phyloP scores from a whole-genome alignment of 2,113 vertebrate species.

The Daphoenositta chrysoptera region DNA sequence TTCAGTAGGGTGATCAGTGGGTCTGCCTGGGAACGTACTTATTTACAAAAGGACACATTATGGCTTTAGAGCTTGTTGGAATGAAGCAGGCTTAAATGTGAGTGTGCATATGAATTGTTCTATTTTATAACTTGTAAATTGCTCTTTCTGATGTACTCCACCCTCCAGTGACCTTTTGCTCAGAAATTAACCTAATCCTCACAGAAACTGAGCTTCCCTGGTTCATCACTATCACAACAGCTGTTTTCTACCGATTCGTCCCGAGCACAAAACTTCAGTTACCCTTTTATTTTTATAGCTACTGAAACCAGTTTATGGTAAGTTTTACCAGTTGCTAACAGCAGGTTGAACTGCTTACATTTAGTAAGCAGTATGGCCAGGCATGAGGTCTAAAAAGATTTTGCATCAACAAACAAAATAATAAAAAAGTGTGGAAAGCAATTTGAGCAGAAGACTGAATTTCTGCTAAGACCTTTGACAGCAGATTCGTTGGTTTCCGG shows the following conservation, averaged over 20 bases:
- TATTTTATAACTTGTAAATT: slow-evolving; percentile 1
- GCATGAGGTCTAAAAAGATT: not conserved
- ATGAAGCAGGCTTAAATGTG: slow-evolving; percentile 2
- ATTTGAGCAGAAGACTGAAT: not conserved
- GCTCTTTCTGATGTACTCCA: not conserved
- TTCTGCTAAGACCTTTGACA: slow-evolving; percentile 51
- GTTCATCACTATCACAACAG: not conserved
- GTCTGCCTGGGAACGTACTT: not conserved
- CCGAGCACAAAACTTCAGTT: not conserved
- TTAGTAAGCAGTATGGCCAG: not conserved
- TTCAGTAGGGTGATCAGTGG: slow-evolving; percentile 12
- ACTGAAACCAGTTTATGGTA: not conserved
- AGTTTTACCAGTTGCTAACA: not conserved
- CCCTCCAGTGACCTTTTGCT: not conserved
- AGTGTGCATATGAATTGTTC: not conserved
- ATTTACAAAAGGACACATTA: slow-evolving; percentile 7
- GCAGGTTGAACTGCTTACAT: not conserved
- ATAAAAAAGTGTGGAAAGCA: not conserved
- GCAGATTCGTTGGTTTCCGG: slow-evolving; percentile 9
- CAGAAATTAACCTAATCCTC: not conserved
- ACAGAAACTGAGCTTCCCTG: not conserved
- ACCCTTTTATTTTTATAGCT: not conserved
- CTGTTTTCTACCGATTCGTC: not conserved
- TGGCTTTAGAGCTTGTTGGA: not conserved
- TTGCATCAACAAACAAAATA: not conserved